phyloP scores from a whole-genome alignment of 2,797 vertebrate genomes.

The Phrynocephalus forsythii region DNA sequence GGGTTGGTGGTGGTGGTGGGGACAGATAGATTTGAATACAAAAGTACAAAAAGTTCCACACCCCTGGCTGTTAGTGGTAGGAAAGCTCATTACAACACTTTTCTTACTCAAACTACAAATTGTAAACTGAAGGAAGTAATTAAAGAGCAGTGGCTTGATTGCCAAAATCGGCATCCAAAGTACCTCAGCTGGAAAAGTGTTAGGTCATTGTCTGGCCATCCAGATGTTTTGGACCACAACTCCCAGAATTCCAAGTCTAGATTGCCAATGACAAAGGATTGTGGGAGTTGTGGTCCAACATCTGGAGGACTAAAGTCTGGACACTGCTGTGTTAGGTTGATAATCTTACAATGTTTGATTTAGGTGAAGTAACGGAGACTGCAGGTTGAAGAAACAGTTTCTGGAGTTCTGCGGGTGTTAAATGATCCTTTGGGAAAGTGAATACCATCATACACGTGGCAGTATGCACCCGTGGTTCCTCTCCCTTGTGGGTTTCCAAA shows the following conservation, averaged over 20 bases:
- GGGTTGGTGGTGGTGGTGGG: neutral
- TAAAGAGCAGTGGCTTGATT: neutral
- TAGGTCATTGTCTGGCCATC: neutral
- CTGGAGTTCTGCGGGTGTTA: neutral
- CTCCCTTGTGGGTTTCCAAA: too few relatives aligned
- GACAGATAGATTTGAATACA: too few relatives aligned
- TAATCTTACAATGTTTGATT: neutral
- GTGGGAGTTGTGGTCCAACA: too few relatives aligned
- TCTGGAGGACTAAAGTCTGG: too few relatives aligned
- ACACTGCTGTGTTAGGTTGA: neutral
- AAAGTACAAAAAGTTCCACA: neutral
- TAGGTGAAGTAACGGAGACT: too few relatives aligned
- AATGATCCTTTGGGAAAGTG: neutral
- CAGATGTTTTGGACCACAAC: too few relatives aligned
- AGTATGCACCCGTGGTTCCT: too few relatives aligned
- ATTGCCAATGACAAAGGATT: too few relatives aligned
- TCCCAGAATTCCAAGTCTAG: too few relatives aligned
- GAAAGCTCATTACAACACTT: neutral
- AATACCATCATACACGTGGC: neutral
- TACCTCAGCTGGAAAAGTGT: neutral
- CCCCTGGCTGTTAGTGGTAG: neutral
- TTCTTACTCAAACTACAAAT: neutral
- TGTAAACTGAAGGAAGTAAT: neutral
- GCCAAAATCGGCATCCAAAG: neutral
- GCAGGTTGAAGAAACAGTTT: neutral